Percentiles rank a stretch among this genome's conserved stretches.
phyloP scores from a whole-genome alignment of 2,888 invertebrate species.

The Iselma pallidipennis region DNA sequence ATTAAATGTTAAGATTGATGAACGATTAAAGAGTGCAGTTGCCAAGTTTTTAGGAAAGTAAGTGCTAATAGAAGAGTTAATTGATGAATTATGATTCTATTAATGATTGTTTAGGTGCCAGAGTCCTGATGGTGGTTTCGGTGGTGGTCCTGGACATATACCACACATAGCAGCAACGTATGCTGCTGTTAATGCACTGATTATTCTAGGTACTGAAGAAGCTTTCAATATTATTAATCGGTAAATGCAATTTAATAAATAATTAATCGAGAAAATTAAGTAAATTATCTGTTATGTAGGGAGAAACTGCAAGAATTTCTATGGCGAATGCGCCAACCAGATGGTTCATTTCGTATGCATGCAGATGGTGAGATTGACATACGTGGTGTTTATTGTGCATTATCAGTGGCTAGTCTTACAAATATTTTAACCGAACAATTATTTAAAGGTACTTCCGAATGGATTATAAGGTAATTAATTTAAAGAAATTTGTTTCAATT shows the following conservation, averaged over 20 bases:
- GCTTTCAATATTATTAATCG: conserved; percentile 89
- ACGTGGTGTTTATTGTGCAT: conserved; percentile 95
- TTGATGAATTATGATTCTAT: conserved; percentile 38
- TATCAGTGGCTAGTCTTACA: conserved; percentile 85
- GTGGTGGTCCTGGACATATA: conserved; percentile 91
- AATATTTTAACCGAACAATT: conserved; percentile 76
- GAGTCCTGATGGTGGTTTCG: conserved; percentile 82
- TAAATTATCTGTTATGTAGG: conserved; percentile 51
- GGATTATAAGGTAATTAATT: conserved; percentile 72
- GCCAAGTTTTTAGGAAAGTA: conserved; percentile 65
- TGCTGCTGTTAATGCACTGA: conserved; percentile 92
- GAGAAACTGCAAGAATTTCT: conserved; percentile 76
- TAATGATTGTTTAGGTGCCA: conserved; percentile 71
- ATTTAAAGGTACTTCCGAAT: conserved; percentile 85
- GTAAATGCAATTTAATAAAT: conserved; percentile 46
- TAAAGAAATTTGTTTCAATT: background rate
- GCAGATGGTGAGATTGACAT: conserved; percentile 92
- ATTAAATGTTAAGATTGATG: conserved; percentile 66
- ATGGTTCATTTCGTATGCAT: conserved; percentile 94
- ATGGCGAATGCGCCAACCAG: conserved; percentile 72
- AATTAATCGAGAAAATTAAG: background rate
- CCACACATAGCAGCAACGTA: conserved; percentile 97
- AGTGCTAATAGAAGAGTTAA: conserved; percentile 49
- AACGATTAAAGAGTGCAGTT: conserved; percentile 60
- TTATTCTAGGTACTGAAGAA: conserved; percentile 78